phyloP scores from a whole-genome alignment of 2,797 vertebrate genomes.

The Squalus acanthias region DNA sequence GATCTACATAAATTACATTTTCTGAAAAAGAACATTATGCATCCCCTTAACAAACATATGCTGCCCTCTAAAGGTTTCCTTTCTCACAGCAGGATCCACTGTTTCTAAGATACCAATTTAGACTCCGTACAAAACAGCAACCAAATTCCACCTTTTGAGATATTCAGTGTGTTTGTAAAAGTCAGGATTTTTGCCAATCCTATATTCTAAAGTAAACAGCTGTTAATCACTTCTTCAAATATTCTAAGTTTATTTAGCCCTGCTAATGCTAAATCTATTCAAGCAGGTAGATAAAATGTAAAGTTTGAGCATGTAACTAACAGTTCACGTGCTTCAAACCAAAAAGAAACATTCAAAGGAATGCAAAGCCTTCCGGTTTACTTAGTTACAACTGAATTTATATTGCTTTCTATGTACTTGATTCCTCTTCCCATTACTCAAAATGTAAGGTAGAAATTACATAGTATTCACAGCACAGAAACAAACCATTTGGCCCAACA shows the following conservation, averaged over 20 bases:
- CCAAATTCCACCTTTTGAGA: neutral
- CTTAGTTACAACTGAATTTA: neutral
- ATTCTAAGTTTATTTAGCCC: neutral
- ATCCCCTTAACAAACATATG: neutral
- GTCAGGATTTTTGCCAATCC: neutral
- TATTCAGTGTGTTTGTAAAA: neutral
- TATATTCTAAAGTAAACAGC: neutral
- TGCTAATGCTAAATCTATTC: neutral
- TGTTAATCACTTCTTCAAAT: neutral
- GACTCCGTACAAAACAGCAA: neutral
- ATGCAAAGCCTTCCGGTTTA: neutral
- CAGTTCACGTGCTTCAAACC: neutral
- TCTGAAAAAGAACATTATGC: neutral
- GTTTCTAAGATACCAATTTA: neutral
- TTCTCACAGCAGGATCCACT: neutral
- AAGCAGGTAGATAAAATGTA: neutral
- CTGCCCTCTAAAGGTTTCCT: constrained; percentile 27
- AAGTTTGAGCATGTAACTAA: neutral
- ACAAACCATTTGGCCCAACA: too few species aligned
- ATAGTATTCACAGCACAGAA: neutral
- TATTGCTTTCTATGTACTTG: neutral
- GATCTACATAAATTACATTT: neutral
- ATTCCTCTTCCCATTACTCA: neutral
- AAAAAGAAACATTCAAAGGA: neutral
- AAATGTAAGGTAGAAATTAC: neutral